Percentiles rank a stretch among this genome's conserved stretches.
These are phyloP conservation scores for Lytechinus variegatus DNA, from an alignment of 35 echinoderm and acorn worm species.

Conservation along the genomic window DNA sequence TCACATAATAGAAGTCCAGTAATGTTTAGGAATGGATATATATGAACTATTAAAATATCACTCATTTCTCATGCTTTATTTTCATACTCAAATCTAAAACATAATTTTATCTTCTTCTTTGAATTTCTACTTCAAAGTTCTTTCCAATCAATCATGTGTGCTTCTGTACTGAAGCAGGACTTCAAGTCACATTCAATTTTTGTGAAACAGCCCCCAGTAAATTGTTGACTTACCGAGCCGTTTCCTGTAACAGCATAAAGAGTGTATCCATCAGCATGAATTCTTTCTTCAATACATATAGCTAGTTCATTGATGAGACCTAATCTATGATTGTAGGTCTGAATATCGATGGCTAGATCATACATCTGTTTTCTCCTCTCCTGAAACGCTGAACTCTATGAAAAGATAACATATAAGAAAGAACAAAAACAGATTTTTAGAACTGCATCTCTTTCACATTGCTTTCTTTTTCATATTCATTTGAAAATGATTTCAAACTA, in stretches of 20 bases:
- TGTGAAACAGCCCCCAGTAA: neutral
- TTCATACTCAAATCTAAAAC: no score
- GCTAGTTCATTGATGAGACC: slow-evolving; percentile 69
- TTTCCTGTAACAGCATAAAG: slow-evolving; percentile 70
- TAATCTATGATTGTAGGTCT: slow-evolving; percentile 53
- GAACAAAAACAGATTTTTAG: neutral
- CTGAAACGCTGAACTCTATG: slow-evolving; percentile 40
- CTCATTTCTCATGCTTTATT: no score
- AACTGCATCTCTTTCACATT: neutral
- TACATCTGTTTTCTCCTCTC: slow-evolving; percentile 69
- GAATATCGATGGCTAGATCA: slow-evolving; percentile 72
- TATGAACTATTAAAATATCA: no score
- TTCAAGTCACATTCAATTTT: no score
- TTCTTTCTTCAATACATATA: slow-evolving; percentile 44
- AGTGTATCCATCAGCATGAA: slow-evolving; percentile 70
- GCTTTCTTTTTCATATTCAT: no score
- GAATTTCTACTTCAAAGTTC: no score
- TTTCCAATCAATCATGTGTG: no score
- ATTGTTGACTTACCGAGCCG: slow-evolving; percentile 59
- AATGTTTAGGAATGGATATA: no score
- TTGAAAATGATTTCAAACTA: no score
- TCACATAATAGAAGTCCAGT: no score
- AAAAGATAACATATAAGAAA: neutral
- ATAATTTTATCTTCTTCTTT: no score
- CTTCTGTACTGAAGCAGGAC: no score